Evolutionary conservation across 2,113 vertebrate genomes (phyloP).

Genomic region (Rynchops niger): DNA sequence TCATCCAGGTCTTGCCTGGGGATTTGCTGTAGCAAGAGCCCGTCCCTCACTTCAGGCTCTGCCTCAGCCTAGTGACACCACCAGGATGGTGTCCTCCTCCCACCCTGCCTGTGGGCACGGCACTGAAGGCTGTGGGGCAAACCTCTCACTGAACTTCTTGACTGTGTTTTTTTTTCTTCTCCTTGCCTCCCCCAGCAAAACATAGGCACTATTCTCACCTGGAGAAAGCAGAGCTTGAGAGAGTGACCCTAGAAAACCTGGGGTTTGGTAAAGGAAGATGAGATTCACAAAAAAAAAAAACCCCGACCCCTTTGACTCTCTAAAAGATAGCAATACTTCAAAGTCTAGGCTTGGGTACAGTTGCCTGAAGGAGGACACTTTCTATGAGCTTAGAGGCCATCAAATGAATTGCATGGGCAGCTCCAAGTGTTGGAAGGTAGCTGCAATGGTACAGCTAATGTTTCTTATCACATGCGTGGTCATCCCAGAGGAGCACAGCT

Average conservation of each 20-base stretch:
- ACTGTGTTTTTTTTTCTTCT: neutral
- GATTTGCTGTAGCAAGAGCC: neutral
- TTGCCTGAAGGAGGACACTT: neutral
- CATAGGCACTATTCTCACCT: neutral
- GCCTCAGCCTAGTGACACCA: neutral
- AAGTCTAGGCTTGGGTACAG: accelerated
- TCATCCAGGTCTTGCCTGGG: neutral
- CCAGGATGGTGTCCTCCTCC: neutral
- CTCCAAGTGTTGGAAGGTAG: neutral
- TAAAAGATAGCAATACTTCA: neutral
- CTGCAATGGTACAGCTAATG: accelerated
- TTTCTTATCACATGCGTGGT: accelerated
- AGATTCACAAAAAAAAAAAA: neutral
- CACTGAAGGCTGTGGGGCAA: neutral
- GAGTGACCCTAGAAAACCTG: neutral
- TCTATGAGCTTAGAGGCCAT: neutral
- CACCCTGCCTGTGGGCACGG: neutral
- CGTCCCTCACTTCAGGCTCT: neutral
- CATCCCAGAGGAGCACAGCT: neutral
- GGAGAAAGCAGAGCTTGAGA: neutral
- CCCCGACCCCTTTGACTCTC: neutral
- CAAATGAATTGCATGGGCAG: accelerated
- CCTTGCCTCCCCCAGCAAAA: neutral
- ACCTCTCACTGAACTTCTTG: neutral
- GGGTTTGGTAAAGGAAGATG: neutral